Evolutionary conservation across 2,113 vertebrate species (phyloP), one percentile per base, ranked within the genome.

Genomic region (Isichthys henryi): DNA sequence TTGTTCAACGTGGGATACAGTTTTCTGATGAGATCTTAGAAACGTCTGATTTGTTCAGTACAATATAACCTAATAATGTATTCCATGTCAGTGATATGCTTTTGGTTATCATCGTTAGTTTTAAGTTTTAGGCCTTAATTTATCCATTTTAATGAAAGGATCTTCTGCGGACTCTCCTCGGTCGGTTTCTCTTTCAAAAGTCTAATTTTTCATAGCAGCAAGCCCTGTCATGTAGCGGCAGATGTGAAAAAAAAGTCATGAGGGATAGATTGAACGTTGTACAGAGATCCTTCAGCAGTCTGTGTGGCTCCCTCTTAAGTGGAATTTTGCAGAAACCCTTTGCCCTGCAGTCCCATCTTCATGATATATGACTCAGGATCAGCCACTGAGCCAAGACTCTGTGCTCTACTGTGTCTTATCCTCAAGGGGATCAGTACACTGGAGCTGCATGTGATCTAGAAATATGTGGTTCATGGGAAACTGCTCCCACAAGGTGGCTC

Each of bases 221-320:
- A 82, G 88, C 49, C 50, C 49, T 43, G 49, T 89, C 88, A 77
- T 89, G 88, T 43, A 89, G 74, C 5, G 11, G 50, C 66, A 49
- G 48, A 88, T 80, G 46, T 46, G 43, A 53, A 39, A 39, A 2
- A 1, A 2, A 19, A 52, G 62, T 19, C 48, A 53, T 27, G 50
- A 84, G 43, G 49, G 27, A 39, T 50, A 53, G 19, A 52, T n/a
- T 88, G 88, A 52, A 45, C 10, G 15, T 46, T 10, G 31, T 23
- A n/a, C 50, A 56, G 39, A 89, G 80, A 62, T 21, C 52, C 7
- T 39, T 50, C 13, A 11, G 39, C 53, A 31, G 19, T 89, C 50
- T 89, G 88, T 80, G 80, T 56, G 88, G 88, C 31, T 83, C 49
- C 82, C 48, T 82, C 21, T 9, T 10, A 35, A 48, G 35, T 39